These are phyloP conservation scores for Nothura maculosa DNA, from an alignment of 2,797 vertebrate genomes.

Conservation along the genomic window DNA sequence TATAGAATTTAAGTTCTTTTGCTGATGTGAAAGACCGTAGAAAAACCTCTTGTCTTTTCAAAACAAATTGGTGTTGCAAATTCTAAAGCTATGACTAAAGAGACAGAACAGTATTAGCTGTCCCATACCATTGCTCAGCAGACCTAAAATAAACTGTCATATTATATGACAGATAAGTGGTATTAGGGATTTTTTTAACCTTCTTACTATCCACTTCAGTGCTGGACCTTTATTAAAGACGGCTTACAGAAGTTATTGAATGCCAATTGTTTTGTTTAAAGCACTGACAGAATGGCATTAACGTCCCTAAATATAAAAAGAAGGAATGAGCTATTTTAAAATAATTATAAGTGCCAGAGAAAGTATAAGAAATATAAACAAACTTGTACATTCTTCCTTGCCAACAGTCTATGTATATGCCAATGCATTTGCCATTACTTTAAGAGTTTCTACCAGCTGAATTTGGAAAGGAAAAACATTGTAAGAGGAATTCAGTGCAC, in stretches of 20 bases:
- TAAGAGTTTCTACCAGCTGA: slow-evolving; percentile 55
- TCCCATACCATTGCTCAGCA: slow-evolving; percentile 49
- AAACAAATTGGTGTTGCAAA: neutral
- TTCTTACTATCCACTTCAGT: slow-evolving; percentile 54
- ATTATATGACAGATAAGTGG: slow-evolving; percentile 67
- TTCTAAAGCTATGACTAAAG: slow-evolving; percentile 32
- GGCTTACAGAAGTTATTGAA: slow-evolving; percentile 57
- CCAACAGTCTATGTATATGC: slow-evolving; percentile 43
- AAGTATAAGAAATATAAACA: slow-evolving; percentile 29
- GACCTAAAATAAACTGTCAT: slow-evolving; percentile 65
- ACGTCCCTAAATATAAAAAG: slow-evolving; percentile 44
- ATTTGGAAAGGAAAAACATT: slow-evolving; percentile 59
- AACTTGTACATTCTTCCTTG: slow-evolving; percentile 26
- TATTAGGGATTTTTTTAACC: slow-evolving; percentile 72
- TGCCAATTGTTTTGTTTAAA: slow-evolving; percentile 54
- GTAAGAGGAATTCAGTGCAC: slow-evolving; percentile 25
- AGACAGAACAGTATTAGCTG: slow-evolving; percentile 50
- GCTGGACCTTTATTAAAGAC: slow-evolving; percentile 70
- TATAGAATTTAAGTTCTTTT: neutral
- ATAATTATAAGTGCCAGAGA: slow-evolving; percentile 14
- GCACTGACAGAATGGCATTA: slow-evolving; percentile 29
- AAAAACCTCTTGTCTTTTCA: neutral
- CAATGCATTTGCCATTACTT: slow-evolving; percentile 32
- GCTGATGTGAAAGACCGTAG: neutral
- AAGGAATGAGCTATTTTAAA: slow-evolving; percentile 46